These are phyloP conservation scores for Percopsis transmontana DNA, from an alignment of 2,113 vertebrate species.

Conservation along the genomic window DNA sequence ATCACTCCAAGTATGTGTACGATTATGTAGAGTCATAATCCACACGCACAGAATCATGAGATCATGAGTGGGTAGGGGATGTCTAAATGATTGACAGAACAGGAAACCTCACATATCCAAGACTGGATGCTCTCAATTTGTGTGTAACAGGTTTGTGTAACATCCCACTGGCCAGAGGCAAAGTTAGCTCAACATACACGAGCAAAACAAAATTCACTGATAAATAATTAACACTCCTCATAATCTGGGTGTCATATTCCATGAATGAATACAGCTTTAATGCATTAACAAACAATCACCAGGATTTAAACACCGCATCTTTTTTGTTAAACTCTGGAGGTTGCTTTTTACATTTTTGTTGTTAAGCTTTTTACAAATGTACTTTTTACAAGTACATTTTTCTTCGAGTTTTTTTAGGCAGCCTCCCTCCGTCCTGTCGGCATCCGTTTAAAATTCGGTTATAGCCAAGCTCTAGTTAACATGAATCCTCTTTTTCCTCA, in stretches of 20 bases:
- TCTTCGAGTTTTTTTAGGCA: too few species aligned
- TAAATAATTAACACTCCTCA: conserved; percentile 2
- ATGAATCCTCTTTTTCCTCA: background rate
- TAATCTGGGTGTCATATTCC: too few species aligned
- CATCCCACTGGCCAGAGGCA: conserved; percentile 10
- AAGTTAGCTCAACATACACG: background rate
- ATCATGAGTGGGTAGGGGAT: background rate
- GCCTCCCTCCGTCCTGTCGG: too few species aligned
- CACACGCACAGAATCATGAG: conserved; percentile 40
- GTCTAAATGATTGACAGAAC: conserved; percentile 12
- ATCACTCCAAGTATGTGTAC: conserved; percentile 54
- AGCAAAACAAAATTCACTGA: background rate
- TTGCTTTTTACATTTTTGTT: too few species aligned
- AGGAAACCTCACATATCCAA: background rate
- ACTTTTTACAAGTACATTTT: too few species aligned
- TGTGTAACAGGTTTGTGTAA: background rate
- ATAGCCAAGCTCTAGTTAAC: too few species aligned
- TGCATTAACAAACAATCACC: too few species aligned
- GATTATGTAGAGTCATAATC: conserved; percentile 69
- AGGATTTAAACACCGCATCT: too few species aligned
- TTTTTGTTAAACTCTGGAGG: too few species aligned
- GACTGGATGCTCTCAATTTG: background rate
- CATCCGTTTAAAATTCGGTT: too few species aligned
- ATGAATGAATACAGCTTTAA: background rate
- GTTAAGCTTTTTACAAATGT: too few species aligned